Percentiles rank a stretch among this genome's conserved stretches.
Conservation (phyloP, 2,888 invertebrate genomes). For the Temnothorax unifasciatus region DNA sequence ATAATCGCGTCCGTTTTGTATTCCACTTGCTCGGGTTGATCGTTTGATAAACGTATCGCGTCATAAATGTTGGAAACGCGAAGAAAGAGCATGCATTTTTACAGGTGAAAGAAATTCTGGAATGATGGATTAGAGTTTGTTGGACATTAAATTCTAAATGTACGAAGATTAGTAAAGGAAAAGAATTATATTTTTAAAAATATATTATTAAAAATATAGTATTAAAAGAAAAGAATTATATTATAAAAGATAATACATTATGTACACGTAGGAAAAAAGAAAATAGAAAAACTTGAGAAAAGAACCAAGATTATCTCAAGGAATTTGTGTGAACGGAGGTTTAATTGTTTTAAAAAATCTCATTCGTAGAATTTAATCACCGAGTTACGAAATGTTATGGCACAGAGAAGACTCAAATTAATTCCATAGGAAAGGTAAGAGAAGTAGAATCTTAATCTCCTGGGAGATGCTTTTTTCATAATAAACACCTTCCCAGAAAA, state of each 20-base stretch:
- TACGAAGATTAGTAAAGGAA: background rate
- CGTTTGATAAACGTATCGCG: conserved; percentile 3
- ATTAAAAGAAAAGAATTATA: background rate
- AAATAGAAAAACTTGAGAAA: background rate
- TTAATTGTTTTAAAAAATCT: background rate
- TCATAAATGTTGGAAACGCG: background rate
- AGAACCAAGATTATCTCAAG: background rate
- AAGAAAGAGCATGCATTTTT: conserved; percentile 14
- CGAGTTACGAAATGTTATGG: background rate
- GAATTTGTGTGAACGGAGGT: background rate
- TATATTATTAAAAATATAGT: no score
- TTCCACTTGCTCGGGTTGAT: conserved; percentile 8
- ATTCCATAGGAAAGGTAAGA: background rate
- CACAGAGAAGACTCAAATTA: background rate
- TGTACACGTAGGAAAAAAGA: background rate
- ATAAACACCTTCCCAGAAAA: conserved; percentile 14
- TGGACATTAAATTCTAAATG: background rate
- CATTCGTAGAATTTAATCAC: conserved; percentile 18
- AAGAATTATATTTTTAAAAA: background rate
- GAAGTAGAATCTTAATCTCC: background rate
- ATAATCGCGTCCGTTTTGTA: conserved; percentile 9
- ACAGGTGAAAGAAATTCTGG: background rate
- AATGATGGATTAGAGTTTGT: background rate
- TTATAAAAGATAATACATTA: background rate
- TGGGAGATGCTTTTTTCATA: background rate